A percentile compares a stretch with the other conserved stretches of the same genome.
Evolutionary conservation across 2,113 vertebrate genomes (phyloP).

Genomic region (Halichoeres trimaculatus): DNA sequence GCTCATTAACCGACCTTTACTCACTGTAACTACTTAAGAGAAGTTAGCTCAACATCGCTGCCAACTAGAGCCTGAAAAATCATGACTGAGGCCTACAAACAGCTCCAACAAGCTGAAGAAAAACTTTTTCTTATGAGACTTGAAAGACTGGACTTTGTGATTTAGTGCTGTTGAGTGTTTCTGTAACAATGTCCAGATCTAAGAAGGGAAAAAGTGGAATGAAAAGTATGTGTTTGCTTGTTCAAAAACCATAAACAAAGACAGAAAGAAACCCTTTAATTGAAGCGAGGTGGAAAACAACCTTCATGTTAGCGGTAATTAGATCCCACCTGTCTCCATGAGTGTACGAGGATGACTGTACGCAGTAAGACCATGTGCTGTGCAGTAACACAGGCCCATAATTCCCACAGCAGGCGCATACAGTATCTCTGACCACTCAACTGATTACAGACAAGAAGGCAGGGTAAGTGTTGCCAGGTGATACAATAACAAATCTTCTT

Average conservation of each 20-base stretch:
- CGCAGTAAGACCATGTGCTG: conserved; percentile 14
- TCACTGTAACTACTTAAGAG: conserved; percentile 2
- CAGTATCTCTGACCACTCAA: conserved; percentile 47
- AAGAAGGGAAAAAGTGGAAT: conserved; percentile 42
- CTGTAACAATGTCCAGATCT: conserved; percentile 1
- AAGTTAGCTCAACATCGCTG: background rate
- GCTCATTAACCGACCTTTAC: background rate
- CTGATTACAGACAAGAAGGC: conserved; percentile 59
- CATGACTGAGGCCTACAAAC: background rate
- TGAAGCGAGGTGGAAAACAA: conserved; percentile 46
- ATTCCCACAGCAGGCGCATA: conserved; percentile 40
- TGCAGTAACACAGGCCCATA: background rate
- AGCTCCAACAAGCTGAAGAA: background rate
- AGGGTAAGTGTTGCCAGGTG: conserved; percentile 62
- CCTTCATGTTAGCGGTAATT: conserved; percentile 51
- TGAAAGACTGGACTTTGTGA: background rate
- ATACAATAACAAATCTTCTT: conserved; percentile 45
- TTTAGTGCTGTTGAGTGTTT: conserved; percentile 27
- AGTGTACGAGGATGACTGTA: conserved; percentile 9
- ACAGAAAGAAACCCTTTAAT: conserved; percentile 49
- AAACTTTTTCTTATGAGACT: background rate
- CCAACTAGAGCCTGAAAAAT: background rate
- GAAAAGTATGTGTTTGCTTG: conserved; percentile 47
- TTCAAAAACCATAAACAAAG: conserved; percentile 35
- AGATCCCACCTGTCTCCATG: conserved; percentile 54